These are phyloP conservation scores for Ctena decussata DNA, from an alignment of 2,888 invertebrate species.

Conservation along the genomic window DNA sequence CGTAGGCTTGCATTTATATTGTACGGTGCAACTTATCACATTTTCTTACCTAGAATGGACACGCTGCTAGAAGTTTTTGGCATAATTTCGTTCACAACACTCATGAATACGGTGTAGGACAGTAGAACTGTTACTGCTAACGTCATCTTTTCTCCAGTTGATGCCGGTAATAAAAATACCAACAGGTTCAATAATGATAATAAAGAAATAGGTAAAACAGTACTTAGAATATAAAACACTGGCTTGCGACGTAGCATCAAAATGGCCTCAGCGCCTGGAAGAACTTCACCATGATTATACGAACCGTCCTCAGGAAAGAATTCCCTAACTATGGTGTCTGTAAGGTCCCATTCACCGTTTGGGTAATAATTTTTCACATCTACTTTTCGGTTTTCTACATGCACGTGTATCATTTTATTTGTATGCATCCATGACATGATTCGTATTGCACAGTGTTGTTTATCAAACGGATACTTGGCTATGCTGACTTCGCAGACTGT, in stretches of 20 bases:
- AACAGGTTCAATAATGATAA: conserved; percentile 73
- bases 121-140: conserved; percentile 74
- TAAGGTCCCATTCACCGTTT: conserved; percentile 76
- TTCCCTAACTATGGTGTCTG: conserved; percentile 24
- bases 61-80: conserved; percentile 76
- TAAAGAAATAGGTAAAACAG: conserved; percentile 75
- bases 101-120: conserved; percentile 76
- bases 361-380: conserved; percentile 69
- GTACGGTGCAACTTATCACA: no score
- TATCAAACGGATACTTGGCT: conserved; percentile 75
- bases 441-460: conserved; percentile 73
- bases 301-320: conserved; percentile 54
- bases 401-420: conserved; percentile 70
- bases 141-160: conserved; percentile 76
- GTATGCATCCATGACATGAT: conserved; percentile 78
- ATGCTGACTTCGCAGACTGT: conserved; percentile 77
- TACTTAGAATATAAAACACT: conserved; percentile 75
- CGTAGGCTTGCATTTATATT: no score
- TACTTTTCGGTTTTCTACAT: conserved; percentile 61
- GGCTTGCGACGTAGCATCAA: conserved; percentile 68
- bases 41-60: conserved; percentile 73
- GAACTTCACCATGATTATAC: conserved; percentile 68
- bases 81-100: conserved; percentile 76
- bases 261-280: conserved; percentile 71
- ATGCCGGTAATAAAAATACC: conserved; percentile 73